These are phyloP conservation scores for Nephrotoma appendiculata DNA, from an alignment of 2,888 invertebrate genomes.

Conservation along the genomic window DNA sequence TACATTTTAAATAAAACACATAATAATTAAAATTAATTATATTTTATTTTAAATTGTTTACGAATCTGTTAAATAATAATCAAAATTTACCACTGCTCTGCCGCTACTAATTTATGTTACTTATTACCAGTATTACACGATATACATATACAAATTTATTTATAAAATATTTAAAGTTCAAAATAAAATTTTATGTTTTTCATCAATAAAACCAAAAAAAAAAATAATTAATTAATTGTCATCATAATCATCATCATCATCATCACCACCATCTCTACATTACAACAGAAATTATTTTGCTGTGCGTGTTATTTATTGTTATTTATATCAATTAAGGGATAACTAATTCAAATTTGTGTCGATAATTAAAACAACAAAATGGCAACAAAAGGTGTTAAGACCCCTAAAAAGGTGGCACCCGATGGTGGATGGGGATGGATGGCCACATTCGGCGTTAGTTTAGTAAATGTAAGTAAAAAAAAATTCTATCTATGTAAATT, in stretches of 20 bases:
- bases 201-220: neutral
- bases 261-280: neutral
- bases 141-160: neutral
- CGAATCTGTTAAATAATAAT: neutral
- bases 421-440: slow-evolving; percentile 88
- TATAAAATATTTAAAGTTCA: neutral
- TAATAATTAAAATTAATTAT: neutral
- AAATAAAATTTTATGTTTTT: neutral
- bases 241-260: neutral
- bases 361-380: neutral
- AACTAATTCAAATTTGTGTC: neutral
- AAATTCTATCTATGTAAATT: no score
- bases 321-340: neutral
- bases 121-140: neutral
- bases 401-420: slow-evolving; percentile 49
- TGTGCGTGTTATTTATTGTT: neutral
- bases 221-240: neutral
- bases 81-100: neutral
- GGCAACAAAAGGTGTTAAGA: neutral
- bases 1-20: neutral
- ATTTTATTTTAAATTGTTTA: neutral
- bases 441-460: slow-evolving; percentile 67
- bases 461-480: slow-evolving; percentile 60
- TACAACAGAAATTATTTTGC: neutral
- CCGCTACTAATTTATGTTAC: neutral